Base-by-base conservation (phyloP, 2,797 vertebrate genomes). In the Helicolenus hilgendorfi region DNA sequence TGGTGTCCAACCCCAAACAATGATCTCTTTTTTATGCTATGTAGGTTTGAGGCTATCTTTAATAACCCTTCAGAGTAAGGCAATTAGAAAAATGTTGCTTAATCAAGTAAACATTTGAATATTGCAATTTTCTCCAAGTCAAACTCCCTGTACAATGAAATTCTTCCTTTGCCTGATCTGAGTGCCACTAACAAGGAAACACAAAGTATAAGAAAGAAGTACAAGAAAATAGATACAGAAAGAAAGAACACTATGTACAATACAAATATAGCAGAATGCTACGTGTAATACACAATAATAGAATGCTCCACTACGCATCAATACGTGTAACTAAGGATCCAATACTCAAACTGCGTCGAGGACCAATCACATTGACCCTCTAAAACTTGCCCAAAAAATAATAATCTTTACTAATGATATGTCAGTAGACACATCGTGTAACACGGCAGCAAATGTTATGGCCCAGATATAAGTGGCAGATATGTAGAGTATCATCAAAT, bases 401-500 rank as follows among this genome's bases (percentile, higher is more conserved):
- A 49, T 74, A 2, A 62, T 55, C 58, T 55, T 68, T 58, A 45
- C 7, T 38, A 9, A 29, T 14, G 5, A 26, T 31, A 45, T 53
- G 2, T 10, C 35, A 7, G 24, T 56, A 33, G 26, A 59, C 22
- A 18, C 53, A 55, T 55, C 62, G 59, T 31, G 15, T 20, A 62
- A 31, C 14, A 35, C 53, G n/a, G 81, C 76, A 83, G 36, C 38
- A 70, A 62, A 58, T 78, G 22, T 76, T 45, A 29, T 26, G n/a
- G 33, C 36, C 13, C 24, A 29, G 18, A 69, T 69, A 55, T 5
- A 79, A 64, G 18, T 31, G n/a, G 33, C 20, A 74, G 64, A 55
- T 33, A 20, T 55, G 33, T 27, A 55, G 59, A 41, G 13, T 75
- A 24, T 72, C 36, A 69, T 72, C 35, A 59, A 53, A 79, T 64